phyloP scores from a whole-genome alignment of 1,140 invertebrate genomes.

The Drosophila prosaltans region DNA sequence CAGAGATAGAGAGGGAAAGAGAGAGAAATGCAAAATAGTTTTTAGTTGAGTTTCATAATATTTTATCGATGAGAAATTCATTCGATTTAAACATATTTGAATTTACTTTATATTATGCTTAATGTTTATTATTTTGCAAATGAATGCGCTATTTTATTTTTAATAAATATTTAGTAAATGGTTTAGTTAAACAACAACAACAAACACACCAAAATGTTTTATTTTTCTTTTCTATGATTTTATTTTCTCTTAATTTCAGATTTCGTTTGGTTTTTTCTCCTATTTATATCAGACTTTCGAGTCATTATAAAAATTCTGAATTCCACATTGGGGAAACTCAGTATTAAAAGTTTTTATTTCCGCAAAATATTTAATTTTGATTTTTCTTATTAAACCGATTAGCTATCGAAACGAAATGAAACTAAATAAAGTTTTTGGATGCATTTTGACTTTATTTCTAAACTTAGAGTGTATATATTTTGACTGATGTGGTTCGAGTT shows the following conservation, averaged over 20 bases:
- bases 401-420: too few relatives aligned
- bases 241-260: slow-evolving; percentile 16
- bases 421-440: too few relatives aligned
- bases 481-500: too few relatives aligned
- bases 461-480: too few relatives aligned
- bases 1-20: background rate
- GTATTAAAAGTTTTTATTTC: too few relatives aligned
- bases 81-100: slow-evolving; percentile 1
- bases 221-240: background rate
- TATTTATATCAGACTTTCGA: too few relatives aligned
- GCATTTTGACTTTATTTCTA: too few relatives aligned
- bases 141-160: slow-evolving; percentile 54
- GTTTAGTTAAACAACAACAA: slow-evolving; percentile 57
- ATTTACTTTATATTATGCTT: slow-evolving; percentile 25
- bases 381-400: too few relatives aligned
- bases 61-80: slow-evolving; percentile 15
- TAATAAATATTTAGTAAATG: slow-evolving; percentile 74
- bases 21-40: slow-evolving; percentile 40
- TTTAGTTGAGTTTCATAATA: slow-evolving; percentile 46
- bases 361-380: too few relatives aligned
- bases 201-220: slow-evolving; percentile 7
- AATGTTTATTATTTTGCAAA: slow-evolving; percentile 19
- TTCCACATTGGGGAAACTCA: too few relatives aligned
- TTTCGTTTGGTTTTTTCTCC: background rate
- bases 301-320: too few relatives aligned